Conservation (phyloP, 2,888 invertebrate species). For the Clusia tigrina region DNA sequence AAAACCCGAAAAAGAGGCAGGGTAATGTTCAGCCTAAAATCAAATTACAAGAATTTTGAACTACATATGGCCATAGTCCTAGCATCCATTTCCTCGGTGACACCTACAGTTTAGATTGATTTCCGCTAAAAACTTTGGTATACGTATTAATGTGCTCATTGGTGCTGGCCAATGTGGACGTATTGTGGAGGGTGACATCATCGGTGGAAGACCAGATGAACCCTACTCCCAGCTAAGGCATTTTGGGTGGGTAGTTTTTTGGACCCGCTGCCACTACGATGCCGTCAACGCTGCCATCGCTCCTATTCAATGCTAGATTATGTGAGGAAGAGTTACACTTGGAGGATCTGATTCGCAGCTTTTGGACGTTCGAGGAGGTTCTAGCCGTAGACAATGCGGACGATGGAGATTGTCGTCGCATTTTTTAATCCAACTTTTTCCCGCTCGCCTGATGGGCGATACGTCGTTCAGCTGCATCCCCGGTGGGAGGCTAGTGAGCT, state of each 20-base stretch:
- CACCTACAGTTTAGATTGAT: too few relatives aligned
- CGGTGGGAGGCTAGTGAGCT: not conserved
- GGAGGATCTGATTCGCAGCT: slow-evolving; percentile 25
- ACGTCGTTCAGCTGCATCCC: slow-evolving; percentile 22
- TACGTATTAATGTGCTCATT: slow-evolving; percentile 28
- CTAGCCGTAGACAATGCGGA: not conserved
- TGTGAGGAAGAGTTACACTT: slow-evolving; percentile 5
- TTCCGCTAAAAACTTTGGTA: slow-evolving; percentile 25
- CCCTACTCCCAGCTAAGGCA: slow-evolving; percentile 27
- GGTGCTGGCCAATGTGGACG: slow-evolving; percentile 23
- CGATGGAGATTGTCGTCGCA: slow-evolving; percentile 16
- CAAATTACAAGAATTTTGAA: not conserved
- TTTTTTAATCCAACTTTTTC: slow-evolving; percentile 21
- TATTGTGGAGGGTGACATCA: slow-evolving; percentile 17
- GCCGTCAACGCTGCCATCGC: not conserved
- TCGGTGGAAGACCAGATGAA: slow-evolving; percentile 13
- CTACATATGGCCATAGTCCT: too few relatives aligned
- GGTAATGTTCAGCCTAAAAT: too few relatives aligned
- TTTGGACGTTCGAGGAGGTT: slow-evolving; percentile 28
- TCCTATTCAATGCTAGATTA: not conserved
- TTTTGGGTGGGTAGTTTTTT: too few relatives aligned
- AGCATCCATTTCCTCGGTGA: too few relatives aligned
- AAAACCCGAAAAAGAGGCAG: too few relatives aligned
- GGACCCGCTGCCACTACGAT: slow-evolving; percentile 18
- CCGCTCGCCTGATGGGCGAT: slow-evolving; percentile 20